Conservation (phyloP, 2,113 vertebrate genomes). For the Planiliza haematocheilus region DNA sequence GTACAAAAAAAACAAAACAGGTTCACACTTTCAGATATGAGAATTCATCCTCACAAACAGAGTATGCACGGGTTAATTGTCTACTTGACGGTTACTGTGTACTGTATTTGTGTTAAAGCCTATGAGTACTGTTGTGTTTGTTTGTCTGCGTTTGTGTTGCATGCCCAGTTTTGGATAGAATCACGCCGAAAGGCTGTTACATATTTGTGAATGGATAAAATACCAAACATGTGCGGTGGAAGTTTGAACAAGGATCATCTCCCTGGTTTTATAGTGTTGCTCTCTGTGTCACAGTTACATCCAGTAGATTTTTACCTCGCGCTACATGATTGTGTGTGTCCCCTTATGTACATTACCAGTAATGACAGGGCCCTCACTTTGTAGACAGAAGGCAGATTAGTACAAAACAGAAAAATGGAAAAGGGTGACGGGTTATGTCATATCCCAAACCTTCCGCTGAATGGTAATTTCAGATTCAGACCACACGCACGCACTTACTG, state of each 20-base stretch:
- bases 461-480: slow-evolving; percentile 41
- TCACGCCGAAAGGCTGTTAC: too few species aligned
- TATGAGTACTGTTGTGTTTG: neutral
- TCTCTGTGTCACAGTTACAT: too few species aligned
- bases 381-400: slow-evolving; percentile 18
- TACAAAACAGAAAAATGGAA: slow-evolving; percentile 20
- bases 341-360: slow-evolving; percentile 9
- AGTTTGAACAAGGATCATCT: neutral
- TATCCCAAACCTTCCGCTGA: slow-evolving; percentile 25
- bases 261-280: neutral
- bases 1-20: too few species aligned
- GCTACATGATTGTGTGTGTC: slow-evolving; percentile 2
- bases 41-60: too few species aligned
- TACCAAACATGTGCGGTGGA: neutral
- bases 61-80: too few species aligned
- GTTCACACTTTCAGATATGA: too few species aligned
- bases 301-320: slow-evolving; percentile 5
- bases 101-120: too few species aligned
- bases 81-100: too few species aligned
- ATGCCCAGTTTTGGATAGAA: too few species aligned
- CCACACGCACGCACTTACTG: slow-evolving; percentile 47
- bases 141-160: neutral
- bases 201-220: too few species aligned
- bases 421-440: slow-evolving; percentile 29
- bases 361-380: slow-evolving; percentile 9